These are phyloP conservation scores for Trinectes maculatus DNA, from an alignment of 2,113 vertebrate genomes.

Conservation along the genomic window DNA sequence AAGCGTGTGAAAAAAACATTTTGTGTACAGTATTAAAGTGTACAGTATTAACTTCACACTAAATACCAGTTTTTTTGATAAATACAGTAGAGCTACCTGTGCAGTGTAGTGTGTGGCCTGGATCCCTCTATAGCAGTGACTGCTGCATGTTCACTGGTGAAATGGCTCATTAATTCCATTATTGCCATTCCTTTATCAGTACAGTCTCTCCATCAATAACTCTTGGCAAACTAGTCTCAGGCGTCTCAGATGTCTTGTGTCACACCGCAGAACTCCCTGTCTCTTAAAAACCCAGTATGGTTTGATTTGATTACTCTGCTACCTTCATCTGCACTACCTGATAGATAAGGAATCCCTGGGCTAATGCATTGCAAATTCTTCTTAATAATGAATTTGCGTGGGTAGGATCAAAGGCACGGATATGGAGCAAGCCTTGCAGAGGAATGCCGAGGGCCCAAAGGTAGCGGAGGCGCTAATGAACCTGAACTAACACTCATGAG, in stretches of 20 bases:
- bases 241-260: conserved; percentile 26
- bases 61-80: conserved; percentile 11
- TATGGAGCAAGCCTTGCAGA: conserved; percentile 63
- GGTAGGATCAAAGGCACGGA: conserved; percentile 77
- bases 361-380: conserved; percentile 79
- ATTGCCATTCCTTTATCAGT: conserved; percentile 24
- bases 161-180: conserved; percentile 46
- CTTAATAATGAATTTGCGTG: conserved; percentile 75
- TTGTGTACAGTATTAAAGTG: no score
- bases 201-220: conserved; percentile 18
- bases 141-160: conserved; percentile 16
- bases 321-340: conserved; percentile 50
- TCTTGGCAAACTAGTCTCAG: conserved; percentile 4
- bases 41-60: no score
- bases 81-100: conserved; percentile 20
- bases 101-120: conserved; percentile 20
- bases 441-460: conserved; percentile 45
- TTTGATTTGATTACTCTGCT: conserved; percentile 52
- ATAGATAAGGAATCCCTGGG: conserved; percentile 55
- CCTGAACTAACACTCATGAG: conserved; percentile 49
- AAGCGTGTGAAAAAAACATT: background rate
- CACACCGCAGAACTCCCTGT: conserved; percentile 13
- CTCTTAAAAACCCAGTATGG: conserved; percentile 5
- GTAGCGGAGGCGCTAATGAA: conserved; percentile 63
- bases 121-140: conserved; percentile 27